Conservation (phyloP, 1,140 invertebrate genomes). For the Penaeus indicus region DNA sequence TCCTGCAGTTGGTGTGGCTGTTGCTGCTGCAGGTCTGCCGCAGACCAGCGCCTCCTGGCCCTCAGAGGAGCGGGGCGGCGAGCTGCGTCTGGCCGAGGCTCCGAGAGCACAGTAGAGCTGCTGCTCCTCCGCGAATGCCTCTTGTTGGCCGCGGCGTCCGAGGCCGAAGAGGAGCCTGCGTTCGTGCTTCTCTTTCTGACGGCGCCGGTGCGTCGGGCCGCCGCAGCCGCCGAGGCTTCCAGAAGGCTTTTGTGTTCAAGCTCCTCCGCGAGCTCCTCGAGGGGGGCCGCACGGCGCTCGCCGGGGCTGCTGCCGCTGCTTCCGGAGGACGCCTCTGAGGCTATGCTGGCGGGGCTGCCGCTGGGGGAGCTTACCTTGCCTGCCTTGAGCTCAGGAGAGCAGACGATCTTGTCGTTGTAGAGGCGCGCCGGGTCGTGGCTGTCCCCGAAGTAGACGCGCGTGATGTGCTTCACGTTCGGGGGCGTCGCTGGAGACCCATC, state of each 20-base stretch:
- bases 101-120: slow-evolving; percentile 31
- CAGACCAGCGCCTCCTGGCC: slow-evolving; percentile 50
- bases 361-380: neutral
- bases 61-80: slow-evolving; percentile 42
- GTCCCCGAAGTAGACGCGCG: slow-evolving; percentile 55
- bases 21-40: slow-evolving; percentile 42
- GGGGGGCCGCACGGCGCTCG: neutral
- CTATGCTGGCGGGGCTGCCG: neutral
- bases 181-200: slow-evolving; percentile 48
- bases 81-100: slow-evolving; percentile 8
- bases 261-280: slow-evolving; percentile 50
- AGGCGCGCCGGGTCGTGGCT: slow-evolving; percentile 18
- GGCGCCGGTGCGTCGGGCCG: slow-evolving; percentile 43
- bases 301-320: slow-evolving; percentile 19
- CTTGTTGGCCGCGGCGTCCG: neutral
- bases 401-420: slow-evolving; percentile 38
- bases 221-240: slow-evolving; percentile 34
- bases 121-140: slow-evolving; percentile 19
- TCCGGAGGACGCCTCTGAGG: no score
- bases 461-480: slow-evolving; percentile 54
- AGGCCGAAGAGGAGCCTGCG: neutral
- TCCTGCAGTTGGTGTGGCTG: slow-evolving; percentile 28
- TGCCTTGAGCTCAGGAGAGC: slow-evolving; percentile 18
- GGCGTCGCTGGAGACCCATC: slow-evolving; percentile 55
- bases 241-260: slow-evolving; percentile 48